Conservation (phyloP, 2,113 vertebrate genomes). For the Cricetomys ansorgei region DNA sequence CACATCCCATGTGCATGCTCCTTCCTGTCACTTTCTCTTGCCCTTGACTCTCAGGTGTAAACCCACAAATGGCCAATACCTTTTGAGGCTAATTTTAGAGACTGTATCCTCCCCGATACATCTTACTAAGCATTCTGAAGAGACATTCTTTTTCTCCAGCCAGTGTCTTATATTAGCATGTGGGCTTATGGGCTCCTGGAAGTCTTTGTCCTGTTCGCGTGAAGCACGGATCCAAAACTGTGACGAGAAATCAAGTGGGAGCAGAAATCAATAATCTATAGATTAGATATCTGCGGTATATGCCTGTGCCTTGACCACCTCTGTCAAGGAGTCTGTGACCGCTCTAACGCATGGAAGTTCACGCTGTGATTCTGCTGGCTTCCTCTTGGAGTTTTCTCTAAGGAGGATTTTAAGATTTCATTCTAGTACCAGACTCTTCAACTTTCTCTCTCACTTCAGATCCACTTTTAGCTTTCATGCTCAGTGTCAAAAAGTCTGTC, state of each 20-base stretch:
- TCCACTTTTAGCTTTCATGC: background rate
- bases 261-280: background rate
- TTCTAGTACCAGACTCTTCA: background rate
- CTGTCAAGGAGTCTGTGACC: background rate
- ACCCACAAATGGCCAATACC: background rate
- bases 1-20: background rate
- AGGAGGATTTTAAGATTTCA: background rate
- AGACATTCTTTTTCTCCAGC: background rate
- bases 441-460: background rate
- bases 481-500: background rate
- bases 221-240: background rate
- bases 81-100: background rate
- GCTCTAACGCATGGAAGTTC: background rate
- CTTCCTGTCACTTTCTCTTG: background rate
- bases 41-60: background rate
- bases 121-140: background rate
- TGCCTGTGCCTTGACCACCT: too few species aligned
- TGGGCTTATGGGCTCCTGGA: background rate
- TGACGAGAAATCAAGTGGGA: background rate
- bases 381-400: background rate
- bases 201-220: background rate
- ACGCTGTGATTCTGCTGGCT: background rate
- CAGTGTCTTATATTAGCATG: background rate
- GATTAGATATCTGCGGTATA: rapidly evolving
- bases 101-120: background rate